These are phyloP conservation scores for Aporophyla lueneburgensis DNA, from an alignment of 2,888 invertebrate species.

Conservation along the genomic window DNA sequence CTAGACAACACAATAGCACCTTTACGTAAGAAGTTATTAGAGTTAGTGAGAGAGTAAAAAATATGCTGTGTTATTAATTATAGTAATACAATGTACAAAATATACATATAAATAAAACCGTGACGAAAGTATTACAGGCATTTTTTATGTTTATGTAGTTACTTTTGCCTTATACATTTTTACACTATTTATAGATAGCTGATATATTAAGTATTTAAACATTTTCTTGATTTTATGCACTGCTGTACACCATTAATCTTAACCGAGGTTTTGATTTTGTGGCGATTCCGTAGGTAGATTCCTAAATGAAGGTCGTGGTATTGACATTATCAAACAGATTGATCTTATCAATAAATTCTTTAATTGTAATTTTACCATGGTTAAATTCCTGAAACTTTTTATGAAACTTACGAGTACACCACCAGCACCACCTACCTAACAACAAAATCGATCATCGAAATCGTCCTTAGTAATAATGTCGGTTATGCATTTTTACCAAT, in stretches of 20 bases:
- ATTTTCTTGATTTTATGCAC: neutral
- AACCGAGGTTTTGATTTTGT: neutral
- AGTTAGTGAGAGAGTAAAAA: slow-evolving; percentile 37
- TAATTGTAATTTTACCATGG: neutral
- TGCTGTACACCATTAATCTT: neutral
- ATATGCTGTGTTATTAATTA: slow-evolving; percentile 21
- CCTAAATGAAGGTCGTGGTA: neutral
- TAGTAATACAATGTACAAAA: slow-evolving; percentile 42
- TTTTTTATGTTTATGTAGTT: neutral
- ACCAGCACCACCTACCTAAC: neutral
- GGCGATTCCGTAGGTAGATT: neutral
- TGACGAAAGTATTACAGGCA: slow-evolving; percentile 18
- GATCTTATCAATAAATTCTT: neutral
- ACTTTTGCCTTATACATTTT: neutral
- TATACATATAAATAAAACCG: slow-evolving; percentile 46
- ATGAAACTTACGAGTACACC: neutral
- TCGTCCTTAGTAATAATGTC: no score
- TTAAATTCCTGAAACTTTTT: neutral
- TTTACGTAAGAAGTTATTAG: neutral
- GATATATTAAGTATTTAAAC: neutral
- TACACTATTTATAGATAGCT: neutral
- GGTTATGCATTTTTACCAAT: no score
- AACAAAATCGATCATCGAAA: no score
- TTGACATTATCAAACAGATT: neutral
- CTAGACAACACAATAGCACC: slow-evolving; percentile 30